phyloP scores from a whole-genome alignment of 2,888 invertebrate species.

The Pycnomerus fuliginosus region DNA sequence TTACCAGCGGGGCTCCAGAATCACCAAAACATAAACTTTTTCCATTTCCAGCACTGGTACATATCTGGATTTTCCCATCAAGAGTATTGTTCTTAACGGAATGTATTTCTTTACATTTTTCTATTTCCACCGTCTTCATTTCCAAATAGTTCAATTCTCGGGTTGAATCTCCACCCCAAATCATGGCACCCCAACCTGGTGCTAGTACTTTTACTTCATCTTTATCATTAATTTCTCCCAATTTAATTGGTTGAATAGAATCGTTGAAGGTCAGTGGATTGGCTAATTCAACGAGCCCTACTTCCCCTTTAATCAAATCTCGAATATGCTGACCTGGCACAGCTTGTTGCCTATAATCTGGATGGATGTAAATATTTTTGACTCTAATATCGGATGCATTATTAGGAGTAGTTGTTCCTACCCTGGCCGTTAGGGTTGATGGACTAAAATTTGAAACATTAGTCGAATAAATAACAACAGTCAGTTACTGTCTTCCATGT shows the following conservation, averaged over 20 bases:
- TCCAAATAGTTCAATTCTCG: not conserved
- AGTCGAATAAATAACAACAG: not conserved
- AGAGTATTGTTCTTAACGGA: not conserved
- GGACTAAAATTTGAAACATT: not conserved
- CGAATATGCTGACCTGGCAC: not conserved
- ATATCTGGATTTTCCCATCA: conserved; percentile 4
- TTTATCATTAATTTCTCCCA: conserved; percentile 4
- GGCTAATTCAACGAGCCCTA: not conserved
- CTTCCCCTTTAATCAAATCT: not conserved
- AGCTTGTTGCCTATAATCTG: not conserved
- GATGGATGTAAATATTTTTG: not conserved
- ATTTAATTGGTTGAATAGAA: not conserved
- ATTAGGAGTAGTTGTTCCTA: not conserved
- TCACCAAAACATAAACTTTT: conserved; percentile 7
- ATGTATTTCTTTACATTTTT: conserved; percentile 2
- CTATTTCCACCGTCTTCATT: conserved; percentile 1
- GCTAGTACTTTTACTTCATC: not conserved
- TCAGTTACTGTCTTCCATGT: not conserved
- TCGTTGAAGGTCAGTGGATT: not conserved
- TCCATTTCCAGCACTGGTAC: not conserved
- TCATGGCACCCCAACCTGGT: conserved; percentile 3
- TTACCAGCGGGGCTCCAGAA: conserved; percentile 4
- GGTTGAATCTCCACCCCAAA: not conserved
- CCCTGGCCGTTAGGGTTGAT: not conserved
- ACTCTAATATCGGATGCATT: not conserved